These are phyloP conservation scores for Drosophila truncata DNA, from an alignment of 1,140 invertebrate species.

Conservation along the genomic window DNA sequence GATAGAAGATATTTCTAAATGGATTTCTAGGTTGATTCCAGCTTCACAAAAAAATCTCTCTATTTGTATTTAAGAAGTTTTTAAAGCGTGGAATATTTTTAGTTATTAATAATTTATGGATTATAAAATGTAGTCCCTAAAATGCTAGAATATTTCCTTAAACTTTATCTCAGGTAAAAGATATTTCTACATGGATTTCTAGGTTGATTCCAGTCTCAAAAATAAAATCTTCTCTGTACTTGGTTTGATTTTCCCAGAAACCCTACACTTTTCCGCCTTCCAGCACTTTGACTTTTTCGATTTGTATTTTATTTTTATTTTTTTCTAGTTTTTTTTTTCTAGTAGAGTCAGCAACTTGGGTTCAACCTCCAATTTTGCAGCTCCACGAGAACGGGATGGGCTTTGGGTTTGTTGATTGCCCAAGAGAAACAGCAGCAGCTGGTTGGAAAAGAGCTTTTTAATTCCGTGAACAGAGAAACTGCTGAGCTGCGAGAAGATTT, in stretches of 20 bases:
- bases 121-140: too few relatives aligned
- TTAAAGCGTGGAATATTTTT: too few relatives aligned
- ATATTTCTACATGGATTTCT: neutral
- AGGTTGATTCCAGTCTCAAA: neutral
- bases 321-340: neutral
- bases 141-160: too few relatives aligned
- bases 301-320: neutral
- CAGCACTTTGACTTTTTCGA: conserved; percentile 15
- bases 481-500: conserved; percentile 64
- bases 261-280: conserved; percentile 8
- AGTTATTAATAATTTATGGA: too few relatives aligned
- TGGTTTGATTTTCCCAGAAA: conserved; percentile 4
- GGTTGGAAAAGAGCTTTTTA: conserved; percentile 1
- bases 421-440: conserved; percentile 23
- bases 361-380: conserved; percentile 37
- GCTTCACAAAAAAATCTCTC: neutral
- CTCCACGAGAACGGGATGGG: neutral
- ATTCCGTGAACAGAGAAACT: conserved; percentile 70
- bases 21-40: neutral
- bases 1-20: neutral
- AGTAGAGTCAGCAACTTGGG: conserved; percentile 20
- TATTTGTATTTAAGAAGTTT: too few relatives aligned
- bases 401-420: conserved; percentile 13
- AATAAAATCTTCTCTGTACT: neutral
- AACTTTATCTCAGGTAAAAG: neutral